These are phyloP conservation scores for Gymnarchus niloticus DNA, from an alignment of 2,113 vertebrate genomes.

Conservation along the genomic window DNA sequence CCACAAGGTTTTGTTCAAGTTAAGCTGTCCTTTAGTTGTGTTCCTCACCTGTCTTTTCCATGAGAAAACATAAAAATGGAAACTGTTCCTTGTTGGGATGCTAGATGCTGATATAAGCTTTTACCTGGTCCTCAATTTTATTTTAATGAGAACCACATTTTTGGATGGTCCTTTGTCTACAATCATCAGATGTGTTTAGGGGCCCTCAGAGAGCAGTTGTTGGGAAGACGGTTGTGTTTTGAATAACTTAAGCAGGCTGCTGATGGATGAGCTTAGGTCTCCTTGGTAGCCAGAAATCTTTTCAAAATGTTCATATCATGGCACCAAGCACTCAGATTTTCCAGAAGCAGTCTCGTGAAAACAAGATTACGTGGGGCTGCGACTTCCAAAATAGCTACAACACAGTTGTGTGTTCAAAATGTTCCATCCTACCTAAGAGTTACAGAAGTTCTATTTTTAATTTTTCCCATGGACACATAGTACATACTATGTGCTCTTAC, in stretches of 20 bases:
- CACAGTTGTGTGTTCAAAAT: neutral
- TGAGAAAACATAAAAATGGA: constrained; percentile 17
- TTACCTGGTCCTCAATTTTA: constrained; percentile 30
- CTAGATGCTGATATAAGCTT: neutral
- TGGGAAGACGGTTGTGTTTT: constrained; percentile 40
- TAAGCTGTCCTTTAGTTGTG: neutral
- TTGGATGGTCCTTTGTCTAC: constrained; percentile 39
- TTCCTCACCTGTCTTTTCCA: constrained; percentile 14
- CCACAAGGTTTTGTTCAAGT: neutral
- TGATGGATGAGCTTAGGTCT: constrained; percentile 55
- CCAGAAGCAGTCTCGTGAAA: constrained; percentile 35
- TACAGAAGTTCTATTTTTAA: neutral
- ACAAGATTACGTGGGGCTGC: constrained; percentile 20
- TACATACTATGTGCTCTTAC: constrained; percentile 36
- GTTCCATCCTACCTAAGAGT: constrained; percentile 33
- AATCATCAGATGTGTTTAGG: constrained; percentile 42
- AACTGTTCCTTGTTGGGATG: constrained; percentile 22
- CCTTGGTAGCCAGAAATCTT: constrained; percentile 41
- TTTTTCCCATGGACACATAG: constrained; percentile 34
- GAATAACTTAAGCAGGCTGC: constrained; percentile 36
- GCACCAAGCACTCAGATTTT: constrained; percentile 33
- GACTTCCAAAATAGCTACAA: neutral
- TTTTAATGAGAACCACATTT: constrained; percentile 54
- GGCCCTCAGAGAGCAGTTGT: constrained; percentile 41
- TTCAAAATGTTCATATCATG: constrained; percentile 29